phyloP scores from a whole-genome alignment of 2,797 vertebrate genomes.

The Acanthopagrus latus region DNA sequence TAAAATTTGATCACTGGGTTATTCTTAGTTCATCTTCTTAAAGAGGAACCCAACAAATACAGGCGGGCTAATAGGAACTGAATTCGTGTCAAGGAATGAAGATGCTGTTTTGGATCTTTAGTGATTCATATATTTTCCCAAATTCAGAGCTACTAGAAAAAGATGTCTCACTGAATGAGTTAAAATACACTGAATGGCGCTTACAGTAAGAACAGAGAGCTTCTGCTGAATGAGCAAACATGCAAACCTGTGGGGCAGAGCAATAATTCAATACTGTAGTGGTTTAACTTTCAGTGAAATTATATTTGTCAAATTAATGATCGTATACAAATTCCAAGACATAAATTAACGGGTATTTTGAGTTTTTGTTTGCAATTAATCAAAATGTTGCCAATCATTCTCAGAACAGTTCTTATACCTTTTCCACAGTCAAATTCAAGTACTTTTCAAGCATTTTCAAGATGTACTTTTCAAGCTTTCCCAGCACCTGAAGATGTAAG shows the following conservation, averaged over 20 bases:
- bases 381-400: too few species aligned
- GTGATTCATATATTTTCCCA: neutral
- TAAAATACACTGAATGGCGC: neutral
- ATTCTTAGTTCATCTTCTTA: conserved; percentile 56
- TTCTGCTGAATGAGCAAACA: too few species aligned
- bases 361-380: neutral
- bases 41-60: conserved; percentile 26
- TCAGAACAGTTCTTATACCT: too few species aligned
- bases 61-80: neutral
- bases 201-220: neutral
- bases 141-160: neutral
- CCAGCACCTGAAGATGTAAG: too few species aligned
- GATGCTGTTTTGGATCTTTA: neutral
- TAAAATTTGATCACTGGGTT: conserved; percentile 60
- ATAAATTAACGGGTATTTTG: neutral
- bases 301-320: neutral
- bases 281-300: neutral
- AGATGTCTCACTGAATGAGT: neutral
- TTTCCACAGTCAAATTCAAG: too few species aligned
- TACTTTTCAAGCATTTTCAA: too few species aligned
- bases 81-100: neutral
- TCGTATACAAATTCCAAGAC: neutral
- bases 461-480: too few species aligned
- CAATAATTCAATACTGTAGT: conserved; percentile 13
- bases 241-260: neutral